Evolutionary conservation across 2,888 invertebrate genomes (phyloP).

Genomic region (Drosophila putrida): DNA sequence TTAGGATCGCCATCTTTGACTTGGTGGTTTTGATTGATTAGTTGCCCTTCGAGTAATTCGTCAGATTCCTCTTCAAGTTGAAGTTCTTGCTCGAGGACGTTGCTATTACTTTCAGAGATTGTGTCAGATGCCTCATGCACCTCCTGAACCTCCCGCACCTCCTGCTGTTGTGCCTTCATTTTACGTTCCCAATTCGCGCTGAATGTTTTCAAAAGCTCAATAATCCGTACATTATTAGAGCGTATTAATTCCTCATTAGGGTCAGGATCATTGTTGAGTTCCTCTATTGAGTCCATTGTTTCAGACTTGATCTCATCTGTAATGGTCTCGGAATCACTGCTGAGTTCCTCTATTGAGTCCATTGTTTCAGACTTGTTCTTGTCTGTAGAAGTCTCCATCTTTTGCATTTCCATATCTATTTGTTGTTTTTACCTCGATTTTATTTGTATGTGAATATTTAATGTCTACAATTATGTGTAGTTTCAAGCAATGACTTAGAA

Average conservation of each 20-base stretch:
- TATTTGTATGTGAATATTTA: no score
- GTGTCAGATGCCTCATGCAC: slow-evolving; percentile 9
- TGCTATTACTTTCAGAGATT: slow-evolving; percentile 7
- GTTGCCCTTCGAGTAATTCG: slow-evolving; percentile 24
- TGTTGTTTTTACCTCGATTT: not conserved
- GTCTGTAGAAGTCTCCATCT: not conserved
- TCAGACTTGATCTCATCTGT: not conserved
- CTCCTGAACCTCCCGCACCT: no score
- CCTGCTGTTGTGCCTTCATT: not conserved
- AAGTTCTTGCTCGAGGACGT: slow-evolving; percentile 21
- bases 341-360: slow-evolving; percentile 17
- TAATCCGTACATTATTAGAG: no score
- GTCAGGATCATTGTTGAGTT: slow-evolving; percentile 22
- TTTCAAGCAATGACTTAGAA: not conserved
- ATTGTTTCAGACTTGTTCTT: slow-evolving; percentile 5
- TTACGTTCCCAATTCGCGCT: slow-evolving; percentile 1
- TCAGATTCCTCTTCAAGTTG: slow-evolving; percentile 28
- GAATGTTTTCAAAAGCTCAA: not conserved
- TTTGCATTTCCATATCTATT: not conserved
- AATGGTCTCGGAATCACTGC: no score
- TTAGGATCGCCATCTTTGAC: slow-evolving; percentile 23
- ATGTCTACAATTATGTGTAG: no score
- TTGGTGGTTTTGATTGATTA: slow-evolving; percentile 10
- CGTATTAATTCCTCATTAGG: no score
- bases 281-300: slow-evolving; percentile 14